Conservation (phyloP, 2,888 invertebrate species). For the Nomada ruficornis region DNA sequence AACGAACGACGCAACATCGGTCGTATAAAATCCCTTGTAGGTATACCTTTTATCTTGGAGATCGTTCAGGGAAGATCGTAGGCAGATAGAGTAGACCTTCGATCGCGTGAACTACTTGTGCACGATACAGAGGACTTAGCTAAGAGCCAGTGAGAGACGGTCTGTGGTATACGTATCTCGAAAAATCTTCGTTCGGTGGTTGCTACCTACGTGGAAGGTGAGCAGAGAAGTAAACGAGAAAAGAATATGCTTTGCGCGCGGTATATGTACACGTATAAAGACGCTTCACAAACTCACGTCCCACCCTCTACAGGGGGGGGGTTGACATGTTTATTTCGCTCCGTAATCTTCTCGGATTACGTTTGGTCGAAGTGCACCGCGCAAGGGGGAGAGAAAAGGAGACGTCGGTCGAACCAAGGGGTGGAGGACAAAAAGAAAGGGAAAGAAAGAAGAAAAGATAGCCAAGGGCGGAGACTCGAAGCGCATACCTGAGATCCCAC, state of each 20-base stretch:
- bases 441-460: slow-evolving; percentile 43
- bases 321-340: slow-evolving; percentile 81
- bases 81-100: slow-evolving; percentile 56
- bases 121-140: slow-evolving; percentile 31
- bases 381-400: slow-evolving; percentile 23
- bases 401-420: slow-evolving; percentile 10
- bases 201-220: slow-evolving; percentile 32
- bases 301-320: slow-evolving; percentile 67
- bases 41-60: slow-evolving; percentile 26
- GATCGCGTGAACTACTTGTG: slow-evolving; percentile 35
- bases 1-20: slow-evolving; percentile 4
- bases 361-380: slow-evolving; percentile 42
- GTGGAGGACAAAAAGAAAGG: slow-evolving; percentile 50
- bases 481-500: slow-evolving; percentile 50
- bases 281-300: slow-evolving; percentile 72
- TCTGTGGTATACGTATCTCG: slow-evolving; percentile 38
- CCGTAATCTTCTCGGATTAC: slow-evolving; percentile 81
- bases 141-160: slow-evolving; percentile 37
- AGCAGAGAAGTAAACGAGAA: slow-evolving; percentile 20
- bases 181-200: slow-evolving; percentile 53
- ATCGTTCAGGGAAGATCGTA: slow-evolving; percentile 56
- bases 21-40: slow-evolving; percentile 26
- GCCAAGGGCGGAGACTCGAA: slow-evolving; percentile 37
- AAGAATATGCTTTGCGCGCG: slow-evolving; percentile 57
- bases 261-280: slow-evolving; percentile 62